These are phyloP conservation scores for Centrocercus urophasianus DNA, from an alignment of 2,113 vertebrate genomes.

Conservation along the genomic window DNA sequence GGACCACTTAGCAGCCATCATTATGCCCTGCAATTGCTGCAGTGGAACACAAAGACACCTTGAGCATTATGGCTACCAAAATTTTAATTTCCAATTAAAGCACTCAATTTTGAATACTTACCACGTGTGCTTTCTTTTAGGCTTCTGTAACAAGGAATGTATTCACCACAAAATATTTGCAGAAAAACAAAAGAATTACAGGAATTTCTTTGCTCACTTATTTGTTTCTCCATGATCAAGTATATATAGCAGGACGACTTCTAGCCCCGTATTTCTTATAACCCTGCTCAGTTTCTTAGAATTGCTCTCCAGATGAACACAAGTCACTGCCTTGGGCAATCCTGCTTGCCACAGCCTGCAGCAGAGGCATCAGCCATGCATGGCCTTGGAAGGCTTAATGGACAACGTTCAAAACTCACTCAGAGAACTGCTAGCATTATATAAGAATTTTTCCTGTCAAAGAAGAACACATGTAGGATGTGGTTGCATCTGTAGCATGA, in stretches of 20 bases:
- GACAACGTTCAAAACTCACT: background rate
- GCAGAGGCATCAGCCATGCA: background rate
- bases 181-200: background rate
- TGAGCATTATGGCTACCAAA: background rate
- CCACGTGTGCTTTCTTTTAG: background rate
- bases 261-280: background rate
- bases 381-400: background rate
- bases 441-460: background rate
- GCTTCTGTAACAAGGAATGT: background rate
- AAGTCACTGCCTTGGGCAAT: background rate
- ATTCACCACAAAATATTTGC: background rate
- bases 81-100: background rate
- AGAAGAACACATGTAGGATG: background rate
- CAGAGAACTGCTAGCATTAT: background rate
- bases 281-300: background rate
- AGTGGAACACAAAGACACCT: background rate
- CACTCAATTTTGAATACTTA: background rate
- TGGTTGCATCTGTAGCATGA: conserved; percentile 44
- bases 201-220: background rate
- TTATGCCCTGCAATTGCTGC: background rate
- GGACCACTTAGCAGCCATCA: background rate
- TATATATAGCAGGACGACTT: background rate
- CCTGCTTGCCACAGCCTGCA: background rate
- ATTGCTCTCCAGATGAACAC: background rate
- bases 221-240: background rate